Conservation (phyloP, 2,888 invertebrate species). For the Micropterix aruncella region DNA sequence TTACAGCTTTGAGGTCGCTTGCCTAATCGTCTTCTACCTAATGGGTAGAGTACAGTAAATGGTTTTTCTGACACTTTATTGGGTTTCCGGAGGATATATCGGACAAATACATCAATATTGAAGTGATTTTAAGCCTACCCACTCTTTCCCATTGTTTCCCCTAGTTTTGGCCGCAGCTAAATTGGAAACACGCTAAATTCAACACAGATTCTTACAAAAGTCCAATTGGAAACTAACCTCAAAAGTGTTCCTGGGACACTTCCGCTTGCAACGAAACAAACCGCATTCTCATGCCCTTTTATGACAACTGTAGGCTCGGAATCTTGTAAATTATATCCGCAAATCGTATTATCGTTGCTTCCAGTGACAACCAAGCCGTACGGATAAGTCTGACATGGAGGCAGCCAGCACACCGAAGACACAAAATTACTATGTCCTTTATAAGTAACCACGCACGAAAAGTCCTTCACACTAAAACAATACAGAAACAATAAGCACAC, state of each 20-base stretch:
- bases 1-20: no score
- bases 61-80: no score
- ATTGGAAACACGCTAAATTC: background rate
- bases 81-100: no score
- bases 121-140: slow-evolving; percentile 28
- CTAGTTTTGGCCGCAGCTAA: background rate
- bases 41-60: no score
- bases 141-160: slow-evolving; percentile 25
- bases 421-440: slow-evolving; percentile 80
- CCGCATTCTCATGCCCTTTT: slow-evolving; percentile 65
- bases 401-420: slow-evolving; percentile 63
- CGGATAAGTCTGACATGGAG: slow-evolving; percentile 52
- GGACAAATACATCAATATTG: slow-evolving; percentile 36
- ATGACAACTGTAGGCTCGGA: slow-evolving; percentile 52
- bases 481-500: slow-evolving; percentile 14
- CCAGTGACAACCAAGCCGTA: slow-evolving; percentile 76
- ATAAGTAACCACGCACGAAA: slow-evolving; percentile 49
- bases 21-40: no score
- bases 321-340: slow-evolving; percentile 61
- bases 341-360: slow-evolving; percentile 75
- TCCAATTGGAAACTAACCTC: slow-evolving; percentile 18
- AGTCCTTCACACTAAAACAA: slow-evolving; percentile 43
- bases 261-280: slow-evolving; percentile 38
- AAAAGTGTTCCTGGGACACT: slow-evolving; percentile 27
- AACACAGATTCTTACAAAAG: slow-evolving; percentile 1